Evolutionary conservation across 2,113 vertebrate genomes (phyloP), one percentile per base, ranked within the genome.

Genomic region (Colistium nudipinnis): DNA sequence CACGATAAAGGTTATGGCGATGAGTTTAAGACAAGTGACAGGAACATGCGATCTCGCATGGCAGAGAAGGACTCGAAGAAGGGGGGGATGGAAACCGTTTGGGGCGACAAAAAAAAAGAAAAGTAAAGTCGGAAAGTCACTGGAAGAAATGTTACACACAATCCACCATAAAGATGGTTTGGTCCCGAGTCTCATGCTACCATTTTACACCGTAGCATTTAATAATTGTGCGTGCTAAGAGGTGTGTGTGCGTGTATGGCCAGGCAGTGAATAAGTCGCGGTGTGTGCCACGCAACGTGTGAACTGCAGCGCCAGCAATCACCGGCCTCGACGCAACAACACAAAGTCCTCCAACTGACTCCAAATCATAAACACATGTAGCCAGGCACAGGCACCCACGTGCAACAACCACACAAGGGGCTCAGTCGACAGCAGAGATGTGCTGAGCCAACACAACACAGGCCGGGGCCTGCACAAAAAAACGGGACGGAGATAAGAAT

Each of bases 391-490:
- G 56, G 17, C 3, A 47, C 27, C 31, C 74, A 75, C 60, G 28
- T 9, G 25, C 49, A 56, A 75, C 65, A 73, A 39, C 70, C 52
- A 67, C 27, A 71, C 33, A 76, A 80, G 35, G 53, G 57, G 71
- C 78, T 80, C 78, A 66, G 89, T 87, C 83, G 88, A 84, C 86
- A 91, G 47, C 66, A 25, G 38, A 68, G 76, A 87, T 88, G 41
- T 86, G 85, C 84, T 89, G 87, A 89, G 74, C 79, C 64, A 61
- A 87, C 87, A 87, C 87, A 88, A 61, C 47, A 59, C 19, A 3
- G 65, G 41, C 52, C 48, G 9, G 33, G n/a, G 22, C 19, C 67
- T 3, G 30, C 35, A 27, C 25, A 60, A 62, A 60, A 62, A 79
- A n/a, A 65, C 36, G 20, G 70, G 62, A 27, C 51, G 39, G 53